Percentiles rank a stretch among this genome's conserved stretches.
These are phyloP conservation scores for Pseudochirops corinnae DNA, from an alignment of 2,797 vertebrate species.

Conservation along the genomic window DNA sequence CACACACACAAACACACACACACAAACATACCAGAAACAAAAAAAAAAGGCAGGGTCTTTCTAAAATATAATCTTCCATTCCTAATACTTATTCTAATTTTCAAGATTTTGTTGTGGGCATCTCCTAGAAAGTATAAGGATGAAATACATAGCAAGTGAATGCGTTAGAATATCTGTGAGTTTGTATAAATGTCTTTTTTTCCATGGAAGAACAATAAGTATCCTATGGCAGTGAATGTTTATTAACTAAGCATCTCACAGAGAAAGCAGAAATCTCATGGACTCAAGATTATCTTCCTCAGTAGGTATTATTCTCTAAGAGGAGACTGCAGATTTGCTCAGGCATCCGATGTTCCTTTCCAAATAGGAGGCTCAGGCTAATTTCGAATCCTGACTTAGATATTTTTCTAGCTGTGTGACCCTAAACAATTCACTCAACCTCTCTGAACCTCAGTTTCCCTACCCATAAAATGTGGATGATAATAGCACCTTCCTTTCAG, in stretches of 20 bases:
- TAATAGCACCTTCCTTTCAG: not conserved
- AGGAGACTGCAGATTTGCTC: not conserved
- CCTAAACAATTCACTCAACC: not conserved
- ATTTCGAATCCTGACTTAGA: not conserved
- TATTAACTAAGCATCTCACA: not conserved
- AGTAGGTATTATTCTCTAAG: not conserved
- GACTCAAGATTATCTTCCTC: not conserved
- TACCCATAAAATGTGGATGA: not conserved
- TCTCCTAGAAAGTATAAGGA: not conserved
- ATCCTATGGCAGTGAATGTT: not conserved
- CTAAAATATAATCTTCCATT: not conserved
- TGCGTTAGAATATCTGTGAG: not conserved
- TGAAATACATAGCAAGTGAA: rapidly evolving
- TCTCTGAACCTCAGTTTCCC: not conserved
- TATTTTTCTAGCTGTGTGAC: not conserved
- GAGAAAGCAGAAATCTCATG: slow-evolving; percentile 12
- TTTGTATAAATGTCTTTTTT: not conserved
- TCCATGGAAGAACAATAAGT: not conserved
- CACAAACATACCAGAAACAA: not conserved
- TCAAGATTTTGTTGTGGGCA: not conserved
- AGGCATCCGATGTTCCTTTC: not conserved
- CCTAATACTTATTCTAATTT: not conserved
- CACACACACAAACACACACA: too few species aligned
- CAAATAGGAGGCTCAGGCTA: not conserved
- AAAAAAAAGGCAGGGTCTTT: not conserved